These are phyloP conservation scores for Ceramica pisi DNA, from an alignment of 2,888 invertebrate genomes.

Conservation along the genomic window DNA sequence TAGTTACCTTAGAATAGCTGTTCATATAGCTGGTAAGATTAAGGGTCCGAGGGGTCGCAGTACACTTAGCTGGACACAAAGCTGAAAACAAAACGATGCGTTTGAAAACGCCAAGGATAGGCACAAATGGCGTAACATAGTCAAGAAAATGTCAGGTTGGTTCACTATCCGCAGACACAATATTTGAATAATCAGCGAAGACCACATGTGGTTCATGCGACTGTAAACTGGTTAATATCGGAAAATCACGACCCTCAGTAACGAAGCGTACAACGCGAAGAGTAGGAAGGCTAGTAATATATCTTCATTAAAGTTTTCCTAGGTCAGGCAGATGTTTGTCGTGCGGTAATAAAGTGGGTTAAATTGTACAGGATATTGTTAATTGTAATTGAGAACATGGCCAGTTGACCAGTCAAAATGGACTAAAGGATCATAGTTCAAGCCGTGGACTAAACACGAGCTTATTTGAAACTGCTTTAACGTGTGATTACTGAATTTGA, in stretches of 20 bases:
- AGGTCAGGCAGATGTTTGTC: conserved; percentile 46
- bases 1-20: not conserved
- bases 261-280: not conserved
- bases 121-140: not conserved
- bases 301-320: conserved; percentile 22
- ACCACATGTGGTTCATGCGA: too few species aligned
- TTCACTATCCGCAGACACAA: too few species aligned
- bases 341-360: conserved; percentile 5
- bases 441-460: not conserved
- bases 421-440: not conserved
- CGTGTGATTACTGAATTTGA: not conserved
- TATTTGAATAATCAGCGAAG: too few species aligned
- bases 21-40: not conserved
- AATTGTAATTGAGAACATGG: conserved; percentile 24
- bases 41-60: not conserved
- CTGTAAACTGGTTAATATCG: too few species aligned
- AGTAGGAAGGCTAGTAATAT: not conserved
- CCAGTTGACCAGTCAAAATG: not conserved
- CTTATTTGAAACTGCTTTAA: not conserved
- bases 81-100: not conserved
- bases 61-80: not conserved
- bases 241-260: not conserved
- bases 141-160: not conserved
- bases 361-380: conserved; percentile 39
- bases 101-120: not conserved